Base-by-base conservation (phyloP, 2,888 invertebrate species). In the Xylocampa areola region DNA sequence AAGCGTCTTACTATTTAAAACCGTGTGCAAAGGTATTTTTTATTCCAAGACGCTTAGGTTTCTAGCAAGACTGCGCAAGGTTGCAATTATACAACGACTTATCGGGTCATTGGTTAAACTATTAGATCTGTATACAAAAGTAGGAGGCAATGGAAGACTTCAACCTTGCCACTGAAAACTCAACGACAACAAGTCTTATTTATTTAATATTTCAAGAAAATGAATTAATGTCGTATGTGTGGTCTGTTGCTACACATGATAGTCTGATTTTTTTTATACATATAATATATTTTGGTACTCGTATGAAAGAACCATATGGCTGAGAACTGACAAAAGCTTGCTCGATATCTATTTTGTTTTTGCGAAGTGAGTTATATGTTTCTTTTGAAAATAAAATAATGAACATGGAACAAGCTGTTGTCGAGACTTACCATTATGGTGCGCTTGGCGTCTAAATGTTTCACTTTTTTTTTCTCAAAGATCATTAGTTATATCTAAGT, bases 301-400 rank as follows among this genome's bases (percentile, higher is more conserved):
- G n/a, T 25, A 25, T 6, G 8, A 7, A 25, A 2, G 14, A 11
- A 54, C 14, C n/a, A 32, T 29, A 19, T 36, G n/a, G 10, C 17
- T 21, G 4, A 61, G 47, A 39, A 40, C 35, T 65, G 39, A 36
- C 29, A 30, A 19, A 36, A 30, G 1, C 3, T 21, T 19, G 14
- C 11, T 14, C 36, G 49, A 43, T 58, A 49, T 59, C n/a, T n/a
- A n/a, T n/a, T n/a, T n/a, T n/a, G n/a, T 59, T 35, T 40, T 58
- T 43, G 36, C 14, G 49, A 43, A 39, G 10, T 25, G 4, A 6
- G 21, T 49, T 68, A 6, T 10, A 27, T 21, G 14, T 23, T 19
- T 27, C 10, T 14, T 43, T 50, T 35, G 6, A 30, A 30, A 6
- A 6, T 30, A 23, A 23, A 10, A n/a, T 29, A n/a, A n/a, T n/a